These are phyloP conservation scores for Stictonetta naevosa DNA, from an alignment of 2,113 vertebrate species.

Conservation along the genomic window DNA sequence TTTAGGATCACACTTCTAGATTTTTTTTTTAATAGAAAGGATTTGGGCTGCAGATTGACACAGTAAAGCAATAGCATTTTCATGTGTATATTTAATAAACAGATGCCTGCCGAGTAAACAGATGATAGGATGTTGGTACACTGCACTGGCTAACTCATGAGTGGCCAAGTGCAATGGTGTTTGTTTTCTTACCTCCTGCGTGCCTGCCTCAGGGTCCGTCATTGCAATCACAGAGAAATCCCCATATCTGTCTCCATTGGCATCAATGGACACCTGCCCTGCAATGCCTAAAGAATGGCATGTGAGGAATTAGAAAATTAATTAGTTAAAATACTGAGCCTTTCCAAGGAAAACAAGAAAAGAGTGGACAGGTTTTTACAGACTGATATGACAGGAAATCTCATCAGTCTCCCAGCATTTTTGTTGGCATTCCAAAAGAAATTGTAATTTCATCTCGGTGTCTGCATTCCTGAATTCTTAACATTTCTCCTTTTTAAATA, in stretches of 20 bases:
- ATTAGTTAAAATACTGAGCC: conserved; percentile 67
- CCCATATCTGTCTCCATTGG: conserved; percentile 91
- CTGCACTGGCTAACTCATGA: neutral
- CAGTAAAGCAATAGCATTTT: neutral
- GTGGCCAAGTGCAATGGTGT: neutral
- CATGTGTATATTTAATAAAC: neutral
- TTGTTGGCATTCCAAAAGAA: conserved; percentile 82
- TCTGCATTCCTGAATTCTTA: conserved; percentile 88
- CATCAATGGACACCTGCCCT: conserved; percentile 94
- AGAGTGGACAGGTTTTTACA: conserved; percentile 78
- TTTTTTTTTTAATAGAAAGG: neutral
- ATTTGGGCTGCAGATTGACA: neutral
- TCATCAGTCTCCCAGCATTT: conserved; percentile 82
- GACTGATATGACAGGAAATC: conserved; percentile 82
- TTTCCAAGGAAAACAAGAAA: conserved; percentile 81
- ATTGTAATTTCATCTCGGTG: conserved; percentile 83
- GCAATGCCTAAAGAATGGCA: conserved; percentile 88
- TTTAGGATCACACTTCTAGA: neutral
- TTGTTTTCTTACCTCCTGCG: conserved; percentile 88
- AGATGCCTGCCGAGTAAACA: neutral
- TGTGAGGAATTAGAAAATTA: conserved; percentile 73
- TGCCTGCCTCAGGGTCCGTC: conserved; percentile 88
- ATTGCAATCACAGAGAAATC: conserved; percentile 97
- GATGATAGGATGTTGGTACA: neutral
- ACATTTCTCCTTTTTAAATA: conserved; percentile 79